phyloP scores from a whole-genome alignment of 2,797 vertebrate genomes.

The Meda fulgida region DNA sequence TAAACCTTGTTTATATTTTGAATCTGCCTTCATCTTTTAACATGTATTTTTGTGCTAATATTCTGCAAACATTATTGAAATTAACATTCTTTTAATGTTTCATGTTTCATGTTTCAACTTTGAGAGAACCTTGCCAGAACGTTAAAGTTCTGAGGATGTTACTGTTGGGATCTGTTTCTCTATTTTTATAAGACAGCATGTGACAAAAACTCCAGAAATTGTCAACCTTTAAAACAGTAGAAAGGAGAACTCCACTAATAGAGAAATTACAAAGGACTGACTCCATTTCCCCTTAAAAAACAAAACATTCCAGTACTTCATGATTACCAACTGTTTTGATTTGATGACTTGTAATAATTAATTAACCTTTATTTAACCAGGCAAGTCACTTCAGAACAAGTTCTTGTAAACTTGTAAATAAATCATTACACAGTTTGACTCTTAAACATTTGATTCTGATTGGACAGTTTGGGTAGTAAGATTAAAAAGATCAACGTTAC shows the following conservation, averaged over 20 bases:
- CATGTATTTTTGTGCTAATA: neutral
- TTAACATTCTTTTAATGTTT: neutral
- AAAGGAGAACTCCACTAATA: neutral
- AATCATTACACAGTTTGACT: neutral
- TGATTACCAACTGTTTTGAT: neutral
- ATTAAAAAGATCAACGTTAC: neutral
- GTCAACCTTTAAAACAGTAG: neutral
- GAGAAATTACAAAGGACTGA: neutral
- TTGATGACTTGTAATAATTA: neutral
- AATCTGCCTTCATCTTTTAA: too few relatives aligned
- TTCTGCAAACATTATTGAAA: neutral
- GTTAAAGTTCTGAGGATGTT: neutral
- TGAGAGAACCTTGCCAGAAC: neutral
- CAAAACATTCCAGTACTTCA: neutral
- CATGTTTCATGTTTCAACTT: too few relatives aligned
- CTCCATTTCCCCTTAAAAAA: neutral
- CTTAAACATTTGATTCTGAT: neutral
- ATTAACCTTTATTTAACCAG: too few relatives aligned
- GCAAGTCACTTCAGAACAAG: too few relatives aligned
- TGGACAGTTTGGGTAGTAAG: neutral
- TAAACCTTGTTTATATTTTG: too few relatives aligned
- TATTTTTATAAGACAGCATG: neutral
- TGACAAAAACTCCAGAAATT: neutral
- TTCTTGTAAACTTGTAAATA: neutral
- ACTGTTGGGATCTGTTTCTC: neutral